Evolutionary conservation across 2,797 vertebrate species (phyloP).

Genomic region (Cyprinodon diabolis): DNA sequence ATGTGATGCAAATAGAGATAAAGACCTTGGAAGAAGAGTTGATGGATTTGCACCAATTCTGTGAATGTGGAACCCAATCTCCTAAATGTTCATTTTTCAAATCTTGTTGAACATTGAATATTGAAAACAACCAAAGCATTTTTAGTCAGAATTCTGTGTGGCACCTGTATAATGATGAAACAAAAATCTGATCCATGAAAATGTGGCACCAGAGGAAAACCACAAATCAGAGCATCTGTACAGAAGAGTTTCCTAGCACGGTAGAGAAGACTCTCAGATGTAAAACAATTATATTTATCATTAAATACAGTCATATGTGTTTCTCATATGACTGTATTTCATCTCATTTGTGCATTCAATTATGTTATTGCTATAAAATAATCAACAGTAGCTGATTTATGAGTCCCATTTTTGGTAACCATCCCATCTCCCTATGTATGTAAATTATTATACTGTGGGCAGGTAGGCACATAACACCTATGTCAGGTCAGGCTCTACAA

Average conservation of each 20-base stretch:
- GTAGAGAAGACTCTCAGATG: too few relatives aligned
- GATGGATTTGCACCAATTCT: neutral
- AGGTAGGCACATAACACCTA: constrained; percentile 74
- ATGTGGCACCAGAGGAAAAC: neutral
- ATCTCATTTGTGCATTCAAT: neutral
- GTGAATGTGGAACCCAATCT: neutral
- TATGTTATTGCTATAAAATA: neutral
- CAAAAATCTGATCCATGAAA: neutral
- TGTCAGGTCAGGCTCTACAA: constrained; percentile 88
- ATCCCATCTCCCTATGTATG: constrained; percentile 44
- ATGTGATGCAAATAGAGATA: neutral
- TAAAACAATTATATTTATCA: neutral
- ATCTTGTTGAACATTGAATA: neutral
- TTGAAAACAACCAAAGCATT: neutral
- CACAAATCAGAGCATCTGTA: neutral
- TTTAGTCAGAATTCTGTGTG: neutral
- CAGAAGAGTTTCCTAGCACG: neutral
- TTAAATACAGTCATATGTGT: neutral
- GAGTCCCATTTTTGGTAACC: constrained; percentile 17
- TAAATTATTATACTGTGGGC: constrained; percentile 76
- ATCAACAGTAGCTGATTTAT: neutral
- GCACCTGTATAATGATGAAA: neutral
- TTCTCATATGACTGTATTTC: too few relatives aligned
- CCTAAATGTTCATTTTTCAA: neutral
- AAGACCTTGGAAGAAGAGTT: neutral